Base-by-base conservation (phyloP, 2,113 vertebrate genomes). In the Platichthys flesus region DNA sequence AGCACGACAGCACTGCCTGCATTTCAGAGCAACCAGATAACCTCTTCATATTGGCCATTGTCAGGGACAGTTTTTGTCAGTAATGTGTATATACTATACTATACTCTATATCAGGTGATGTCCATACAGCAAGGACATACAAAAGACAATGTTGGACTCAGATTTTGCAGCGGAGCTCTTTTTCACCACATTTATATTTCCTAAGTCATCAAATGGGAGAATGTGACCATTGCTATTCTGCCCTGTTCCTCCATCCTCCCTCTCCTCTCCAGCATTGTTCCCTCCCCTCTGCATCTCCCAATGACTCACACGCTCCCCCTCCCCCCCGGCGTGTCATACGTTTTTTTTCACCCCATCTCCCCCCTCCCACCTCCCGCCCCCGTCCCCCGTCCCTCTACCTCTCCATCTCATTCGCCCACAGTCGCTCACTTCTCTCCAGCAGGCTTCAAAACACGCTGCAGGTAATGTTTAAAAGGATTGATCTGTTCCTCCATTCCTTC, bases 391-490 rank as follows among this genome's bases (percentile, higher is more conserved):
- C 73, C 57, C 42, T 60, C 74, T 31, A 20, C 74, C 76, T 71
- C 71, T 84, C 66, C 13, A 68, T 75, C 86, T 88, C 81, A 74
- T 87, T 86, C 64, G 67, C 86, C 67, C 70, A 69, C 84, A 82
- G 76, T 55, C 61, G 58, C 76, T 87, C 74, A 76, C 85, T 83
- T 54, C 89, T 82, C 84, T 88, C 83, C 76, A 61, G 40, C 75
- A 83, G 89, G 72, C 90, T 87, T 78, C 87, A 84, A 89, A 51
- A 86, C 83, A 78, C 71, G 28, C 90, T 86, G 88, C 92, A 94
- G 93, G 93, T 94, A 93, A 93, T 23, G 47, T 67, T 80, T 78
- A 78, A 86, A 86, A 86, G 85, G 76, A 92, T 85, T 80, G 68
- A 91, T 91, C 69, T 83, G 67, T 85, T 84, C 74, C 70, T 84